Evolutionary conservation across 2,797 vertebrate species (phyloP).

Genomic region (Setipinna tenuifilis): DNA sequence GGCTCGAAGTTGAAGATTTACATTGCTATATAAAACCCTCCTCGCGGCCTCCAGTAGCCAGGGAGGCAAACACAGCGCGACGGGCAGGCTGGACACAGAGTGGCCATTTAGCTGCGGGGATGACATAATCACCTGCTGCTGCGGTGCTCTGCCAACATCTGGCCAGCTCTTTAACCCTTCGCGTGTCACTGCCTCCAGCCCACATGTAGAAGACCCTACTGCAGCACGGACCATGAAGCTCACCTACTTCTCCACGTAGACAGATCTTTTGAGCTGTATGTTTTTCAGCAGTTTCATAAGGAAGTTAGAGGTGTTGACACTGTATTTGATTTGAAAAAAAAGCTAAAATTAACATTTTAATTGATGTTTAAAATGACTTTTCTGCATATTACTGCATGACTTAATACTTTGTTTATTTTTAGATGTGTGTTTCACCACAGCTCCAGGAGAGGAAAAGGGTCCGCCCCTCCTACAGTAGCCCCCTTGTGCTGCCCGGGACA

Average conservation of each 20-base stretch:
- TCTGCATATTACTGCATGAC: no score
- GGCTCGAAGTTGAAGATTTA: background rate
- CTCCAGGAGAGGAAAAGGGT: slow-evolving; percentile 34
- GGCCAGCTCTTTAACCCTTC: slow-evolving; percentile 56
- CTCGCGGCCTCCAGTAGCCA: slow-evolving; percentile 17
- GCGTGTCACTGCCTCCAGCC: background rate
- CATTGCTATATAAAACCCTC: slow-evolving; percentile 18
- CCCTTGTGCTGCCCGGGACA: slow-evolving; percentile 16
- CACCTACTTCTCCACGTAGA: background rate
- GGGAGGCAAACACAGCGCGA: slow-evolving; percentile 19
- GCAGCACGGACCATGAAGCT: background rate
- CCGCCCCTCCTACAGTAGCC: slow-evolving; percentile 35
- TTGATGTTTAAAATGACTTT: no score
- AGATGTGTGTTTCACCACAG: slow-evolving; percentile 16
- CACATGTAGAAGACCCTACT: background rate
- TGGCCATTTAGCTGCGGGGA: slow-evolving; percentile 58
- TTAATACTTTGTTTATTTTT: no score
- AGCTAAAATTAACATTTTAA: no score
- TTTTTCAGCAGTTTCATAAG: background rate
- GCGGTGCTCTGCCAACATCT: slow-evolving; percentile 63
- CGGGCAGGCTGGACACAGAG: slow-evolving; percentile 46
- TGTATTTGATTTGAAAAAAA: background rate
- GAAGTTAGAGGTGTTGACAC: background rate
- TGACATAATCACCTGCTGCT: slow-evolving; percentile 61
- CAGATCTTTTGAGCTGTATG: background rate